Base-by-base conservation (phyloP, 1,140 invertebrate species). In the Lepidostoma basale region DNA sequence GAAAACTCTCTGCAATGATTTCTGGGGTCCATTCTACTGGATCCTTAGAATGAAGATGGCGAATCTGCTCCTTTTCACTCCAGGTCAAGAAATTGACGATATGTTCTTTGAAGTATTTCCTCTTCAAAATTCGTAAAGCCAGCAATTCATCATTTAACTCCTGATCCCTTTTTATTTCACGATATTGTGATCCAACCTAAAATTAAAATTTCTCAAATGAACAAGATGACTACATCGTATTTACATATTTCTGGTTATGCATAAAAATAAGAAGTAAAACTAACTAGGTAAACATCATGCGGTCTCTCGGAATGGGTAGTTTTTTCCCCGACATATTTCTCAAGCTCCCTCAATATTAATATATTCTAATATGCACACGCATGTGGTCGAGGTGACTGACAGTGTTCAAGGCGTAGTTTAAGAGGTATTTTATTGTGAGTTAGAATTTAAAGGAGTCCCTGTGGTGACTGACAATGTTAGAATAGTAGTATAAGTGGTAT, bases 21-120 rank as follows among this genome's bases (percentile, higher is more conserved):
- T 92, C 87, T 3, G 86, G 74, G 2, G 86, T 89, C 92, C 92
- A 96, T 74, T 89, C 86, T 28, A 88, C 79, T 9, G 91, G 87
- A 79, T 92, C 82, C 12, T 81, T 80, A 18, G 80, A 69, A 74
- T 92, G 85, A 1, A 96, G 81, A 69, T 87, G 85, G 47, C 86
- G 81, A 47, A 96, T 94, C 78, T 94, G 88, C 78, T 94, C 86
- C 76, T 92, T 95, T 76, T 95, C 93, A 69, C 87, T 85, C 84
- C 88, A 94, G 0, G 92, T 93, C 60, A 96, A 74, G n/a, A 96
- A 85, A 74, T 88, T 91, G 0, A 89, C 86, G 63, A 88, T 81
- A 63, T 86, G 84, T 69, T 87, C 81, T 45, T 88, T 88, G 75
- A 93, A 91, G 75, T 91, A 92, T 77, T 92, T 93, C n/a, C 84